Evolutionary conservation across 2,888 invertebrate genomes (phyloP), one percentile per base, ranked within the genome.

Genomic region (Mylabris sibirica): DNA sequence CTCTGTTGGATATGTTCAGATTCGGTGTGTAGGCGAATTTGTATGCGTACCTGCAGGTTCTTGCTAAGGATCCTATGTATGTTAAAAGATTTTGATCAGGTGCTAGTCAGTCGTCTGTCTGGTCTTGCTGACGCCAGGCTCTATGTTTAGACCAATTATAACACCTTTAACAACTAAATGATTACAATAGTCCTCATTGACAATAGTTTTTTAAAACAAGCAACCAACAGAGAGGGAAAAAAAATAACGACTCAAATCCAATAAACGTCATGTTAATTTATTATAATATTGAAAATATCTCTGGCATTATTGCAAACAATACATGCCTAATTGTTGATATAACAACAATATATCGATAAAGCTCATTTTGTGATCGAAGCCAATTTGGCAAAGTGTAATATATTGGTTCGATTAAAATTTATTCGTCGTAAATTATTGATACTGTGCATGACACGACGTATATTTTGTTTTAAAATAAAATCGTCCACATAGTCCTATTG

Each of bases 131-230:
- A 84, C 85, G 85, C 85, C 85, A 84, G 82, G 76, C 78, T 77
- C 79, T 81, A 75, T 84, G 84, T 84, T 83, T 80, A 82, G 83
- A 82, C 85, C 85, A 85, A 85, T 84, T 85, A 85, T 85, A 85
- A 84, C 85, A 84, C 84, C 84, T 85, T 80, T 81, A 81, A 84
- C 82, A 82, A 82, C 81, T 80, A 82, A 83, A 84, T 83, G 83
- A 82, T 81, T 81, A 75, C 81, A 82, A 83, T 83, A 82, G 81
- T 81, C 84, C 82, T 81, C 80, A 78, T 75, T 75, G 81, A 80
- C 81, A 80, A 81, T 74, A 68, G 69, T 35, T 60, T 65, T 60
- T 70, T 69, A 68, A 72, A 71, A 70, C 68, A 77, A 76, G 73
- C 76, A 75, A 75, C n/a, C n/a, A 30, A 30, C 5, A 30, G 30